Base-by-base conservation (phyloP, 37 sponge, comb jelly and placozoan genomes). In the Oopsacas minuta region DNA sequence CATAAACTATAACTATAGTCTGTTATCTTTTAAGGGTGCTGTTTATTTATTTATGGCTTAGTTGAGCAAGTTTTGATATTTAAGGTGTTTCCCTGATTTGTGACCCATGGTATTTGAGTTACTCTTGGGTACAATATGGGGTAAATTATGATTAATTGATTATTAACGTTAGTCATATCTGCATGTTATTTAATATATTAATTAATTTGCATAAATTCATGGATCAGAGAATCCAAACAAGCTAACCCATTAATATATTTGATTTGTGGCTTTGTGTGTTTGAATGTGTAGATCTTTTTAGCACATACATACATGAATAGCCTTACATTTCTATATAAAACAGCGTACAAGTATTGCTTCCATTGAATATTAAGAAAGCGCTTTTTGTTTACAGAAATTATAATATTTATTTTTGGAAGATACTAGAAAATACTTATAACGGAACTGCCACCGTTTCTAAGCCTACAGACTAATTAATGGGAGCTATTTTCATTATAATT, bases 271-370 rank as follows among this genome's bases (percentile, higher is more conserved):
- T 61, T 61, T 61, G 22, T 61, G 7, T 61, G 1, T 42, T 61
- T 61, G 75, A 61, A 61, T 61, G 30, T 17, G 17, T 34, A 25
- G 1, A 61, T n/a, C 30, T 61, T n/a, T 61, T 61, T 3, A 17
- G 15, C 49, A 42, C 49, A 61, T 61, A 12, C 20, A 25, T 12
- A 46, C 51, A 46, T 46, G 51, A 61, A 61, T 61, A 61, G 75
- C 75, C 75, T n/a, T 61, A 61, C 17, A 61, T 5, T 61, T 61
- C 75, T 61, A n/a, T 61, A 61, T 61, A 61, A 61, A 61, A 12
- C 75, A 61, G 20, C 1, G 20, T n/a, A n/a, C n/a, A n/a, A n/a
- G 75, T n/a, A 10, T 3, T 61, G 75, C 28, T 42, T 61, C 75
- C 22, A 61, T 61, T 12, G 22, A n/a, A n/a, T n/a, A n/a, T n/a